Base-by-base conservation (phyloP, 2,888 invertebrate genomes). In the Epsilonema sp. region DNA sequence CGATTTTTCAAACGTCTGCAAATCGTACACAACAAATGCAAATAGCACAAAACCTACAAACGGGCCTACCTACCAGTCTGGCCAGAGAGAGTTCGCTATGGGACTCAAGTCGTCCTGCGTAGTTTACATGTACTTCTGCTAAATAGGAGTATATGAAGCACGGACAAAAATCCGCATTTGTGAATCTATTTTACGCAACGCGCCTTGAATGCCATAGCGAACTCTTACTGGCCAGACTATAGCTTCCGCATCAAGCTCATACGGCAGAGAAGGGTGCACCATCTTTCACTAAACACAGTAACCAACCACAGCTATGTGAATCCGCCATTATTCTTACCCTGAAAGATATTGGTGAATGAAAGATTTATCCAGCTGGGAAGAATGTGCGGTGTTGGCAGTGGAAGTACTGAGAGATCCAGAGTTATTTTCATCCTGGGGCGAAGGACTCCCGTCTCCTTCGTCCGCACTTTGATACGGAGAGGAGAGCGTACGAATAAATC, bases 401-500 rank as follows among this genome's bases (percentile, higher is more conserved):
- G 58, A 72, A 64, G 60, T 69, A 31, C 8, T 8, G 31, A 16
- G 31, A 31, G 31, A 16, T 8, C 31, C 8, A 31, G 31, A 8
- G 16, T 31, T 31, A 16, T 31, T 16, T 11, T 31, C 31, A 31
- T 8, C 16, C 8, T 8, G 31, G 31, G 31, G 16, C 8, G 8
- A 11, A 16, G 31, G 31, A 31, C 16, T 31, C 8, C 8, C 8
- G 16, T 11, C 16, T 31, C 16, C 54, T 39, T 62, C 56, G 42
- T 74, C 73, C 58, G 75, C 75, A 51, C 75, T 72, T 52, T 53
- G 50, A 40, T 54, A 54, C 19, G 76, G 73, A 58, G 77, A 77
- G 57, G 78, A 78, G 53, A 78, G 67, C 64, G 79, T 78, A 53
- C 78, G 72, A 65, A 79, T 77, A 65, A 79, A 78, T 52, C 76